Evolutionary conservation across 2,888 invertebrate genomes (phyloP), one percentile per base, ranked within the genome.

Genomic region (Calameuta filiformis): DNA sequence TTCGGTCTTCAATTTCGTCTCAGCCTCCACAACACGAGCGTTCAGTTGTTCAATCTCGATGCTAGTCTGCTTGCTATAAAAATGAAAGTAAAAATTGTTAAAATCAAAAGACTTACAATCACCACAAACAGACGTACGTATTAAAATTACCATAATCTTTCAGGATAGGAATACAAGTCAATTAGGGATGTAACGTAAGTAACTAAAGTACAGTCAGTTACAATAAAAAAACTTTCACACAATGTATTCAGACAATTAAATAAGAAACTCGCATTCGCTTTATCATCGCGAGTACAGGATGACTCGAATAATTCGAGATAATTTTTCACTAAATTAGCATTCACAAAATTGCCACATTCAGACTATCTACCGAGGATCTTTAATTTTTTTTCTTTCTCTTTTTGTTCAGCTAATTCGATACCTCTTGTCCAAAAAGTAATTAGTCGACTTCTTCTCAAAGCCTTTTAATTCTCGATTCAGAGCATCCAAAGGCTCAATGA

Each of bases 11-110:
- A 99, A 94, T 92, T 95, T 97, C 86, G 97, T 98, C 93, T 99
- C 98, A 83, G 98, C 98, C 92, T 99, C 98, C 82, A 98, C 97
- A 87, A 99, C 96, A 89, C 98, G 98, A 89, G 98, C 97, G 92
- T 94, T 97, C 93, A 98, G 94, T 93, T 98, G 97, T 93, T 98
- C 98, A 92, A 99, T 98, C 94, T 99, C 98, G 92, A 98, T 98
- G 94, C 97, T 97, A 92, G 98, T 97, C 94, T 98, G 98, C 94
- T 98, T 98, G 94, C 98, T 98, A 92, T 31, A 2, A 71, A 11
- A 3, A 33, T 11, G 3, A 31, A 31, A 31, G 31, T 12, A 12
- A 71, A 71, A 23, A 56, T 40, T 1, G 6, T 23, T 9, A 56
- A 23, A 23, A 23, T 35, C 15, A 56, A 40, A 40, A 40, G 1